These are phyloP conservation scores for Bombyx mori DNA, from an alignment of 1,140 invertebrate genomes.

Conservation along the genomic window ASM3026992v2 NC_085125.1:4857001-4857500, in stretches of 20 bases:
- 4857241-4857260: slow-evolving; percentile 59
- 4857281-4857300: too few relatives aligned
- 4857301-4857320: too few relatives aligned
- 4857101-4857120: slow-evolving; percentile 28
- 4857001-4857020: slow-evolving; percentile 74
- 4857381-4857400: too few relatives aligned
- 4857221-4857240: slow-evolving; percentile 58
- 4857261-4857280: slow-evolving; percentile 52
- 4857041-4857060: slow-evolving; percentile 32
- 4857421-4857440: too few relatives aligned
- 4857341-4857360: too few relatives aligned
- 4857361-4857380: too few relatives aligned
- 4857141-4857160: slow-evolving; percentile 92
- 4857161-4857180: slow-evolving; percentile 82
- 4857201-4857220: slow-evolving; percentile 69
- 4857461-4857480: too few relatives aligned
- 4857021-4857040: slow-evolving; percentile 80
- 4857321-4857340: too few relatives aligned
- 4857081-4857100: slow-evolving; percentile 54
- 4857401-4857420: too few relatives aligned
- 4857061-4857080: slow-evolving; percentile 60
- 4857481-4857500: too few relatives aligned
- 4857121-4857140: slow-evolving; percentile 77
- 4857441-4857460: too few relatives aligned
- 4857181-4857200: slow-evolving; percentile 90